Percentiles rank a stretch among this genome's conserved stretches.
Conservation (phyloP, 2,888 invertebrate species). For the Drosophila crucigera region DNA sequence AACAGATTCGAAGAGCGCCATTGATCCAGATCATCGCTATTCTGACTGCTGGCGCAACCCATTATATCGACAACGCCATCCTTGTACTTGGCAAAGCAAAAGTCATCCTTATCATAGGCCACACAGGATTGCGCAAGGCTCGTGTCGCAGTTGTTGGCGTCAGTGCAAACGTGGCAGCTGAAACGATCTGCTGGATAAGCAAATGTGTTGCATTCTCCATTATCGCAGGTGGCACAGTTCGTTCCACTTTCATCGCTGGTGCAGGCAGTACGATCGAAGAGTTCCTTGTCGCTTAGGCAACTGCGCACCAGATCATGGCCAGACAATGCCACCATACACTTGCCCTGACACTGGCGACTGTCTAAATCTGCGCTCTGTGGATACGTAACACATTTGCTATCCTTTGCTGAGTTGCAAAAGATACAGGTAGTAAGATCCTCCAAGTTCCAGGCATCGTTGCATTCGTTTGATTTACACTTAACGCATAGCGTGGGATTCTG, state of each 20-base stretch:
- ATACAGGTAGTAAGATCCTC: slow-evolving; percentile 70
- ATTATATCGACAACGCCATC: slow-evolving; percentile 53
- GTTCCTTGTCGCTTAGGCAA: slow-evolving; percentile 83
- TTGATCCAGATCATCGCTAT: slow-evolving; percentile 55
- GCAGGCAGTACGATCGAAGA: slow-evolving; percentile 65
- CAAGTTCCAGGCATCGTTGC: slow-evolving; percentile 77
- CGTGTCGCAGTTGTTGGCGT: slow-evolving; percentile 46
- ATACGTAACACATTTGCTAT: slow-evolving; percentile 58
- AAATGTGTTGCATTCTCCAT: slow-evolving; percentile 71
- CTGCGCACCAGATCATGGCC: slow-evolving; percentile 72
- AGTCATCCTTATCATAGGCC: slow-evolving; percentile 66
- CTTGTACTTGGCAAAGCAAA: slow-evolving; percentile 79
- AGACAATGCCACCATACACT: slow-evolving; percentile 76
- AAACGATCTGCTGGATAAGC: slow-evolving; percentile 74
- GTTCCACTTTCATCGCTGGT: slow-evolving; percentile 47
- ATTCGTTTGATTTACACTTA: slow-evolving; percentile 83
- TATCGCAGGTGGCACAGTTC: slow-evolving; percentile 57
- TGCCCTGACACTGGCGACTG: slow-evolving; percentile 73
- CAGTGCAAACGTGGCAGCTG: slow-evolving; percentile 76
- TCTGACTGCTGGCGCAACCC: slow-evolving; percentile 79
- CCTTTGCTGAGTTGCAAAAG: slow-evolving; percentile 73
- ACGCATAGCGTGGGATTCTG: slow-evolving; percentile 71
- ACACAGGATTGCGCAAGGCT: slow-evolving; percentile 62
- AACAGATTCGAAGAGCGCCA: slow-evolving; percentile 75
- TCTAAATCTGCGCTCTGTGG: slow-evolving; percentile 51